phyloP scores from a whole-genome alignment of 1,140 invertebrate species.

The Penaeus vannamei region DNA sequence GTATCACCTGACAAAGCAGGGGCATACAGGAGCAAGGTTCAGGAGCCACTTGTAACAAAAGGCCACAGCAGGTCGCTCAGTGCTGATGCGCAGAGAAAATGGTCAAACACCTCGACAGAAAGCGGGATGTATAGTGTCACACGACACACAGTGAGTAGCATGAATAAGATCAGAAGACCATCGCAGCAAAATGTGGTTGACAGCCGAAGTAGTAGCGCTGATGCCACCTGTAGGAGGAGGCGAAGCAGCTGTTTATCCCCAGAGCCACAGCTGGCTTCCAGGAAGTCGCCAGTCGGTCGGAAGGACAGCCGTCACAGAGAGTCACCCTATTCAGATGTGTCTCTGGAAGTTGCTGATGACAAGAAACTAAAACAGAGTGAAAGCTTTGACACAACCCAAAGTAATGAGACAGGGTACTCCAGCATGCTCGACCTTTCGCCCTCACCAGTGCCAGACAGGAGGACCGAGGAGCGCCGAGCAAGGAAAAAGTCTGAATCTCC shows the following conservation, averaged over 20 bases:
- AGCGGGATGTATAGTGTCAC: slow-evolving; percentile 46
- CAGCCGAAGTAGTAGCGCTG: slow-evolving; percentile 58
- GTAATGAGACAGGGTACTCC: slow-evolving; percentile 67
- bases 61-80: slow-evolving; percentile 58
- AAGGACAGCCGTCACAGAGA: slow-evolving; percentile 59
- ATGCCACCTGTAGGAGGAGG: slow-evolving; percentile 45
- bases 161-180: slow-evolving; percentile 64
- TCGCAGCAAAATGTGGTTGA: slow-evolving; percentile 41
- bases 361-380: slow-evolving; percentile 66
- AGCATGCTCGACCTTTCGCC: slow-evolving; percentile 67
- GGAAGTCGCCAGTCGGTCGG: slow-evolving; percentile 49
- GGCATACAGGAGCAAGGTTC: not conserved
- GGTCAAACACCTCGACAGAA: slow-evolving; percentile 55
- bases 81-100: slow-evolving; percentile 56
- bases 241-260: slow-evolving; percentile 59
- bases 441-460: slow-evolving; percentile 61
- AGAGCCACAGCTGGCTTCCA: slow-evolving; percentile 44
- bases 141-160: slow-evolving; percentile 67
- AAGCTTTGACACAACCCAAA: slow-evolving; percentile 68
- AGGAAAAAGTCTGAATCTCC: slow-evolving; percentile 44
- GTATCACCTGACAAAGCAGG: slow-evolving; percentile 18
- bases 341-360: slow-evolving; percentile 47
- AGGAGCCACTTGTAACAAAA: slow-evolving; percentile 7
- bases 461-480: slow-evolving; percentile 33
- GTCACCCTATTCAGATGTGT: slow-evolving; percentile 57